A percentile compares a stretch with the other conserved stretches of the same genome.
These are phyloP conservation scores for Leucoptera coffeella DNA, from an alignment of 2,888 invertebrate species.

Conservation along the genomic window DNA sequence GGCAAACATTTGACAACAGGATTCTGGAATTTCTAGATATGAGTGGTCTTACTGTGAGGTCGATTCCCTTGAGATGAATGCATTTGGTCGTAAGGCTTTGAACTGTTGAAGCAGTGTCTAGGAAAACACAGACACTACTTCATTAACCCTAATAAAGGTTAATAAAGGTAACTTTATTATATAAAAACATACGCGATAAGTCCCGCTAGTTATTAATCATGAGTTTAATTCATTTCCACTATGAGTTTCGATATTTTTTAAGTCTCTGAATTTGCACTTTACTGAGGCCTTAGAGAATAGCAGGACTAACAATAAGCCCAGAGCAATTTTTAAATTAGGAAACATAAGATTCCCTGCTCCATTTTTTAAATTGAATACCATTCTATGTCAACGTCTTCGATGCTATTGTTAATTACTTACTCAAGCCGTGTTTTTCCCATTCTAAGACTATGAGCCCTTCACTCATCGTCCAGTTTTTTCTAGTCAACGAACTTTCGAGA, in stretches of 20 bases:
- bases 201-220: no score
- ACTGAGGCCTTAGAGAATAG: not conserved
- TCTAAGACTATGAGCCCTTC: conserved; percentile 1
- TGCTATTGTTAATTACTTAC: not conserved
- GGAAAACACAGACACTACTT: no score
- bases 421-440: not conserved
- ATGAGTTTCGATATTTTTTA: conserved; percentile 1
- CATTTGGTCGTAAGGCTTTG: no score
- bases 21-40: no score
- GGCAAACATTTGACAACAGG: no score
- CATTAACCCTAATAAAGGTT: no score
- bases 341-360: not conserved
- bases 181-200: no score
- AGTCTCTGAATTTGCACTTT: not conserved
- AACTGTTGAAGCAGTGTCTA: no score
- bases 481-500: not conserved
- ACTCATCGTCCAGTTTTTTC: not conserved
- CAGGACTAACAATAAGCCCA: not conserved
- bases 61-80: no score
- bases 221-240: no score
- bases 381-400: not conserved
- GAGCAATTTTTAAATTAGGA: not conserved
- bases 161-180: no score
- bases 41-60: no score
- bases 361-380: conserved; percentile 1